A percentile compares a stretch with the other conserved stretches of the same genome.
Conservation (phyloP, 1,140 invertebrate species). For the Macrobrachium nipponense region DNA sequence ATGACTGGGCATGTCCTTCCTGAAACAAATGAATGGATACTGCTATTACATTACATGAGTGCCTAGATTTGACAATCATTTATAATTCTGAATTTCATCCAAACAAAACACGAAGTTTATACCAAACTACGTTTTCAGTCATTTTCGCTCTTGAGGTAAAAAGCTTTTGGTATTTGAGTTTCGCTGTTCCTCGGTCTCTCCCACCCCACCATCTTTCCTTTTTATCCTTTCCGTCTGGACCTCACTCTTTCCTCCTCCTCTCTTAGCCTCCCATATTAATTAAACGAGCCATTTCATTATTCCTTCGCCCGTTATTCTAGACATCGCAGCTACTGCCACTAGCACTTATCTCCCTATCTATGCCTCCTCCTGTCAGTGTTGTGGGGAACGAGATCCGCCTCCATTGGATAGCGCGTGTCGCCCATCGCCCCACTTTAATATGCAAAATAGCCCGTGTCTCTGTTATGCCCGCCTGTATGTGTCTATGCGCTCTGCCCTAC, state of each 20-base stretch:
- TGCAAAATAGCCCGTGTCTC: constrained; percentile 51
- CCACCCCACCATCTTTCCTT: not conserved
- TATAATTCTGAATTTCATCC: too few species aligned
- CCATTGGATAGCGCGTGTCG: constrained; percentile 9
- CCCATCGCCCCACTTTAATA: constrained; percentile 37
- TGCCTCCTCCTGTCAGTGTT: not conserved
- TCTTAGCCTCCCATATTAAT: not conserved
- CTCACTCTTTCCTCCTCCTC: not conserved
- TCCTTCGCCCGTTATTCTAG: too few species aligned
- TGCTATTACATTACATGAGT: too few species aligned
- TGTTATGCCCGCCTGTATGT: constrained; percentile 13
- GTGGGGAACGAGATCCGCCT: not conserved
- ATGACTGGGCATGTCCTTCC: too few species aligned
- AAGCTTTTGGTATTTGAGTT: not conserved
- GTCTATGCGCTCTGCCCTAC: constrained; percentile 29
- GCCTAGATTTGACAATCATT: too few species aligned
- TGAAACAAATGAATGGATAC: too few species aligned
- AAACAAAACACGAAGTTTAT: too few species aligned
- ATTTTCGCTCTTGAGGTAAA: too few species aligned
- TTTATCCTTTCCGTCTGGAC: not conserved
- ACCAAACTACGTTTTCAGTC: too few species aligned
- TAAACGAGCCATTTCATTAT: too few species aligned
- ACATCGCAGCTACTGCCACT: too few species aligned
- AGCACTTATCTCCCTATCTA: too few species aligned
- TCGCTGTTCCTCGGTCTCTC: not conserved